Conservation (phyloP, 2,888 invertebrate species). For the Macrophya alboannulata region DNA sequence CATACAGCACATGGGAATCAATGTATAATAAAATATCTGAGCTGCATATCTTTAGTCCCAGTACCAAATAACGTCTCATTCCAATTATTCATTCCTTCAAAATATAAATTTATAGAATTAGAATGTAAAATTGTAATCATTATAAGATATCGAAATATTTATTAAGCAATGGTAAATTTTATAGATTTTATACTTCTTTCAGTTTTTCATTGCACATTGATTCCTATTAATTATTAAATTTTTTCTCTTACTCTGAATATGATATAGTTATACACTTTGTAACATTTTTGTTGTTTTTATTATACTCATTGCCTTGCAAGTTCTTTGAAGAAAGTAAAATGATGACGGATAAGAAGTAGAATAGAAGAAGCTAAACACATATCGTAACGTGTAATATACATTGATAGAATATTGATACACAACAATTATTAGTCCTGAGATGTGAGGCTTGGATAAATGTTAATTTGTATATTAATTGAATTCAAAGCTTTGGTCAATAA, state of each 20-base stretch:
- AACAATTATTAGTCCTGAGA: conserved; percentile 34
- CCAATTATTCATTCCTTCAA: background rate
- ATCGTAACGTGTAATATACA: background rate
- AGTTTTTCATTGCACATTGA: conserved; percentile 22
- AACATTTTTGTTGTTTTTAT: background rate
- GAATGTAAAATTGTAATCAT: background rate
- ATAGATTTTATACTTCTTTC: background rate
- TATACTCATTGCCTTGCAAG: conserved; percentile 23
- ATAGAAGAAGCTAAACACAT: conserved; percentile 23
- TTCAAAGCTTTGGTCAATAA: background rate
- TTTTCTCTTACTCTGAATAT: background rate
- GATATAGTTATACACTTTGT: conserved; percentile 15
- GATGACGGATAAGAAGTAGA: background rate
- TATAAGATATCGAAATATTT: background rate
- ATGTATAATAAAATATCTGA: background rate
- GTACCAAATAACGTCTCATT: background rate
- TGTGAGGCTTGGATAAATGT: conserved; percentile 35
- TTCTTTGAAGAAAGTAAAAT: background rate
- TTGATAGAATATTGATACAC: conserved; percentile 18
- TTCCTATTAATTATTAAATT: conserved; percentile 29
- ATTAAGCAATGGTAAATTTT: background rate
- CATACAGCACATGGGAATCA: conserved; percentile 49
- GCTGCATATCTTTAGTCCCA: background rate
- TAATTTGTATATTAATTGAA: background rate
- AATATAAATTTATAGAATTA: background rate